Percentiles rank a stretch among this genome's conserved stretches.
Evolutionary conservation across 1,140 invertebrate species (phyloP).

Genomic region (Penaeus vannamei): DNA sequence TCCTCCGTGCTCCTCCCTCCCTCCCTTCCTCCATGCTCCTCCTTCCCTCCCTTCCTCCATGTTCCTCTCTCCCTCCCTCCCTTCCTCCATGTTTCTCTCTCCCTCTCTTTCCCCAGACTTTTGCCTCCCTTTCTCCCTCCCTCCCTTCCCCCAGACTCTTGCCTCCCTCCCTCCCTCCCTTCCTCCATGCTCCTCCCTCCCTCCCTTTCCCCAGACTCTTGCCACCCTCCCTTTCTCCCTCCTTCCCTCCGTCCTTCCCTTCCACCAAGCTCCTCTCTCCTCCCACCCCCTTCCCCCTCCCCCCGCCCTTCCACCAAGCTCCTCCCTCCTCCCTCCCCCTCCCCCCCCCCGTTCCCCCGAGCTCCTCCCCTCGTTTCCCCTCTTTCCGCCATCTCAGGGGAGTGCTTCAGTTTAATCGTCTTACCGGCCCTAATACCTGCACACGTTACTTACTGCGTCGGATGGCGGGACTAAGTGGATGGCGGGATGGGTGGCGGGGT

Average conservation of each 20-base stretch:
- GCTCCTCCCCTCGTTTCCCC: background rate
- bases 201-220: background rate
- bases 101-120: background rate
- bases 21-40: background rate
- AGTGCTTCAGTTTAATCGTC: constrained; percentile 47
- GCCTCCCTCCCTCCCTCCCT: background rate
- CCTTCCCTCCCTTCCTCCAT: background rate
- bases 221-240: background rate
- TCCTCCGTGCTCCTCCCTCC: background rate
- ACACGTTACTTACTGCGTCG: constrained; percentile 36
- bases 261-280: background rate
- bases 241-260: background rate
- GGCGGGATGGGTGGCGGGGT: background rate
- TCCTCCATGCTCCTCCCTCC: background rate
- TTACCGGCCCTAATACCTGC: constrained; percentile 48
- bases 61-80: background rate
- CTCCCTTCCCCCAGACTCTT: background rate
- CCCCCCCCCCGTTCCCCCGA: background rate
- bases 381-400: constrained; percentile 23
- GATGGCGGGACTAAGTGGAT: background rate
- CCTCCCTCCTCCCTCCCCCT: background rate
- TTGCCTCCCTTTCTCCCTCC: background rate
- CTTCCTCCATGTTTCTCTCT: background rate
- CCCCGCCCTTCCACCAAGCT: background rate
- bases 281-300: background rate